Evolutionary conservation across 2,888 invertebrate species (phyloP).

Genomic region (Melinopterus prodromus): DNA sequence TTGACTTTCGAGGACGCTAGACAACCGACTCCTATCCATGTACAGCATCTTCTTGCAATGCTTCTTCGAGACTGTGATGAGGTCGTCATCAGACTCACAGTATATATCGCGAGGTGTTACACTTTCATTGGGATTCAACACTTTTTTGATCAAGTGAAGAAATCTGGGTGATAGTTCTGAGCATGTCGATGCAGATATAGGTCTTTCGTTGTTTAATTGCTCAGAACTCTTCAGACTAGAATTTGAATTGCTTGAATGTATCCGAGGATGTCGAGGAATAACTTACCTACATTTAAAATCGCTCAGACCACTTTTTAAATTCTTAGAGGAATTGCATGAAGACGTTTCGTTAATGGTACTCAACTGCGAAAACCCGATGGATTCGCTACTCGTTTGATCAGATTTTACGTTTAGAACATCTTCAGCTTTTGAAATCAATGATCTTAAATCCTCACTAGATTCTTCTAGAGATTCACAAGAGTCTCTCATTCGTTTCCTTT

Average conservation of each 20-base stretch:
- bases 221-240: neutral
- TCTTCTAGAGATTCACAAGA: neutral
- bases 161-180: constrained; percentile 40
- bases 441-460: neutral
- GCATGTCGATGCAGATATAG: constrained; percentile 20
- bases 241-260: neutral
- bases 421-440: constrained; percentile 7
- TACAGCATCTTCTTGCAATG: constrained; percentile 42
- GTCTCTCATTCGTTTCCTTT: neutral
- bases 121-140: constrained; percentile 29
- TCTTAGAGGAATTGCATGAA: constrained; percentile 28
- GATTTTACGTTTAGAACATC: constrained; percentile 12
- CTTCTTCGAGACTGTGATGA: constrained; percentile 39
- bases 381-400: neutral
- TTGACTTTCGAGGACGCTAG: constrained; percentile 27
- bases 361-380: constrained; percentile 26
- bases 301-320: neutral
- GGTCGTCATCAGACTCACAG: constrained; percentile 28
- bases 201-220: neutral
- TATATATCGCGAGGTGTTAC: neutral
- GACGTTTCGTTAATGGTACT: constrained; percentile 34
- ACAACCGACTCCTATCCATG: constrained; percentile 25
- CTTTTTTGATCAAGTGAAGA: constrained; percentile 36
- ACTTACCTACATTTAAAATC: constrained; percentile 14
- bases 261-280: neutral